Conservation (phyloP, 1,140 invertebrate species). For the Caligus rogercresseyi region DNA sequence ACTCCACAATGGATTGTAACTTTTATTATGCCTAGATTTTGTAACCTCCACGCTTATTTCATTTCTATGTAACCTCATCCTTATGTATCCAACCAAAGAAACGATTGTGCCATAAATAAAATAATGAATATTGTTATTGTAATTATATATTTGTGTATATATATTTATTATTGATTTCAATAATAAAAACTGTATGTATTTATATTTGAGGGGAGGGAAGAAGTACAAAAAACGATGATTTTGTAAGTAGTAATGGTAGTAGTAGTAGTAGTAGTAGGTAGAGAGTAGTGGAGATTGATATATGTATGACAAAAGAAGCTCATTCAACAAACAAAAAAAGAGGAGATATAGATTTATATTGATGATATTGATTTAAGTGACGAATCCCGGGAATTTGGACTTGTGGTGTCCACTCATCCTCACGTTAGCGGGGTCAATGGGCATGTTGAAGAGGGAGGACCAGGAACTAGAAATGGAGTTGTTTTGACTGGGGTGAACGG, state of each 20-base stretch:
- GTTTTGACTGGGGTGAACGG: conserved; percentile 2
- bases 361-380: not conserved
- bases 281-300: no score
- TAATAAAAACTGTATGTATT: not conserved
- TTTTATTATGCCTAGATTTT: no score
- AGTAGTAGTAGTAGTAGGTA: no score
- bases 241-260: not conserved
- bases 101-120: no score
- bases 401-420: not conserved
- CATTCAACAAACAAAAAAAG: not conserved
- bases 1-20: no score
- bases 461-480: conserved; percentile 22
- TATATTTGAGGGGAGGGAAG: not conserved
- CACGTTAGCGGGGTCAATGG: not conserved
- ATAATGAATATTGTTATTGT: no score
- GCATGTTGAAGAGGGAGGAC: not conserved
- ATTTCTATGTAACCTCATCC: no score
- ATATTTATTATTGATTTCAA: not conserved
- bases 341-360: not conserved
- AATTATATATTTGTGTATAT: no score
- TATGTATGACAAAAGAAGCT: no score
- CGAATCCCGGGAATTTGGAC: not conserved
- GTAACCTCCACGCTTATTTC: no score
- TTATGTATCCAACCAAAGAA: no score
- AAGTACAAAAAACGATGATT: conserved; percentile 1